These are phyloP conservation scores for Steatocranus sp. DNA, from an alignment of 2,797 vertebrate genomes.

Conservation along the genomic window DNA sequence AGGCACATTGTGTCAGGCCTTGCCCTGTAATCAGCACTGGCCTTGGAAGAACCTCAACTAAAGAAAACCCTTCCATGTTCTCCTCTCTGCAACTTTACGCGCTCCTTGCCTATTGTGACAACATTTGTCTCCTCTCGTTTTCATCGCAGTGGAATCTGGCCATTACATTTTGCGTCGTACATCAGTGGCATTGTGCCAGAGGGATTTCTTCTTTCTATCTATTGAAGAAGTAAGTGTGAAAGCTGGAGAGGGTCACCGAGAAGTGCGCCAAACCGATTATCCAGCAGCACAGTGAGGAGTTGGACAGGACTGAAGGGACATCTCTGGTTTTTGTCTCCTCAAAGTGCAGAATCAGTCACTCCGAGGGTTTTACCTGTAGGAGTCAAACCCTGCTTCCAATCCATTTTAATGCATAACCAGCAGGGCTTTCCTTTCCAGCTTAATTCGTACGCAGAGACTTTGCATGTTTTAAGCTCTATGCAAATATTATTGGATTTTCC, in stretches of 20 bases:
- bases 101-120: constrained; percentile 24
- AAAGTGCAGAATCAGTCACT: constrained; percentile 67
- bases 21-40: constrained; percentile 68
- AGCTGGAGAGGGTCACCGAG: constrained; percentile 63
- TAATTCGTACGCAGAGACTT: constrained; percentile 81
- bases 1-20: constrained; percentile 64
- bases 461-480: constrained; percentile 84
- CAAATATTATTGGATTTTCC: constrained; percentile 85
- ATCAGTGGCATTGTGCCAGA: constrained; percentile 29
- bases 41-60: constrained; percentile 59
- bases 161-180: constrained; percentile 1
- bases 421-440: constrained; percentile 79
- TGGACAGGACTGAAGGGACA: constrained; percentile 65
- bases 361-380: constrained; percentile 77
- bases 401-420: constrained; percentile 82
- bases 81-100: constrained; percentile 15
- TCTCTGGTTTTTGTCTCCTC: constrained; percentile 60
- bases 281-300: constrained; percentile 42
- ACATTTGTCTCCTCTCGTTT: constrained; percentile 3
- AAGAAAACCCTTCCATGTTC: constrained; percentile 22
- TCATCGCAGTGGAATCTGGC: constrained; percentile 12
- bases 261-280: constrained; percentile 58
- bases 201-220: constrained; percentile 29
- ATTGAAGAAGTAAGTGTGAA: constrained; percentile 42
- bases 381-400: constrained; percentile 75